Percentiles rank a stretch among this genome's conserved stretches.
phyloP scores from a whole-genome alignment of 2,113 vertebrate species.

The Ornithorhynchus anatinus region DNA sequence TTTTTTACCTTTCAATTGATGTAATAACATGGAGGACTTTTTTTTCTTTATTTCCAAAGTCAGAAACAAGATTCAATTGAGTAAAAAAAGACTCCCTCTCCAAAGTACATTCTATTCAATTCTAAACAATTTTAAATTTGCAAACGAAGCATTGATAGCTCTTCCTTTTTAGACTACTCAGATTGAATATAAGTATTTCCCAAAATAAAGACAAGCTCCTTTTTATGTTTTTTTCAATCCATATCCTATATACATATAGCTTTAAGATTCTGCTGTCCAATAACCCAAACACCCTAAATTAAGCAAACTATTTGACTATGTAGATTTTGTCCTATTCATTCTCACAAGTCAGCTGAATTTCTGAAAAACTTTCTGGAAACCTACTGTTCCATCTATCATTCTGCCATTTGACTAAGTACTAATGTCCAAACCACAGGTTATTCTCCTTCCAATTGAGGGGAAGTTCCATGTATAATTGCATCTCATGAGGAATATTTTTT shows the following conservation, averaged over 20 bases:
- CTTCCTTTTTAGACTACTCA: no score
- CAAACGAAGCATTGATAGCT: no score
- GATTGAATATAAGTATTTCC: no score
- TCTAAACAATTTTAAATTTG: no score
- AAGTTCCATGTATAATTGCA: not conserved
- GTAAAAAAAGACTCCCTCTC: no score
- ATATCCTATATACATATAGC: no score
- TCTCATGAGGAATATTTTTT: not conserved
- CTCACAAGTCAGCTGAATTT: not conserved
- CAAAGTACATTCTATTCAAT: no score
- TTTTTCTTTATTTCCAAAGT: no score
- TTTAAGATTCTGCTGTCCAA: no score
- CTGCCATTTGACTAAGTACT: not conserved
- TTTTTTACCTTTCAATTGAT: not conserved
- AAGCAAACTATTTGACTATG: not conserved
- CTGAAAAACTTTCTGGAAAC: not conserved
- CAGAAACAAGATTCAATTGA: no score
- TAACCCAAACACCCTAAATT: no score
- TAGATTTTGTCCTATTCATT: not conserved
- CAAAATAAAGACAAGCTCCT: not conserved
- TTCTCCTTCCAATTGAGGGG: not conserved
- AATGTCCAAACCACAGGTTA: not conserved
- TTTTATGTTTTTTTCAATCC: no score
- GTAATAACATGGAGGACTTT: not conserved
- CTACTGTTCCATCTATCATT: not conserved